Evolutionary conservation across 2,888 invertebrate species (phyloP), one percentile per base, ranked within the genome.

Genomic region (Platypus cylindrus): DNA sequence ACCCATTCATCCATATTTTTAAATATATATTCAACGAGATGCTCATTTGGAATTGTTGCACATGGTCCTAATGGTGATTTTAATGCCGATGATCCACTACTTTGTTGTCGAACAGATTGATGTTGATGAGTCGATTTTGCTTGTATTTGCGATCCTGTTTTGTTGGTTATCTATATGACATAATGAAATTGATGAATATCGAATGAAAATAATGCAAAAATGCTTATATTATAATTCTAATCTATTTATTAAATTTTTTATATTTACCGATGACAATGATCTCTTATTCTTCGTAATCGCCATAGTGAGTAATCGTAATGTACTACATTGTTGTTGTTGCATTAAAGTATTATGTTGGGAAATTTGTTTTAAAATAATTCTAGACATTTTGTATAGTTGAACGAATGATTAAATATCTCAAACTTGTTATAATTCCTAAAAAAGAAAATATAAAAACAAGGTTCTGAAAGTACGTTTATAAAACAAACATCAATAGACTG

Each of bases 21-120:
- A 62, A 72, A 78, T 36, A 78, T 58, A 55, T 65, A 66, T 22
- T 78, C 70, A 16, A 72, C 68, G 36, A 78, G 53, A 32, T 70
- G 66, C 52, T 68, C 65, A 29, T 68, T 67, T 1, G 72, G 71
- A 38, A 71, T 59, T 44, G 65, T 58, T 16, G 69, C 64, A 3
- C 43, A 34, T 45, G 68, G 64, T 43, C 69, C 70, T 52, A 69
- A 68, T 2, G 63, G 62, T 13, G 69, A 69, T 40, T 56, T 60
- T 3, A 69, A 42, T 3, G 66, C 47, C n/a, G n/a, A n/a, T 12
- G 50, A 52, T 11, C 48, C 52, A 22, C 38, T 44, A 11, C 43
- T 47, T 24, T 37, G 17, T 28, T 44, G 41, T 13, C 49, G 40
- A 1, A 45, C n/a, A n/a, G n/a, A n/a, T n/a, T n/a, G n/a, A n/a